phyloP scores from a whole-genome alignment of 1,140 invertebrate species.

The Drosophila bipectinata region DNA sequence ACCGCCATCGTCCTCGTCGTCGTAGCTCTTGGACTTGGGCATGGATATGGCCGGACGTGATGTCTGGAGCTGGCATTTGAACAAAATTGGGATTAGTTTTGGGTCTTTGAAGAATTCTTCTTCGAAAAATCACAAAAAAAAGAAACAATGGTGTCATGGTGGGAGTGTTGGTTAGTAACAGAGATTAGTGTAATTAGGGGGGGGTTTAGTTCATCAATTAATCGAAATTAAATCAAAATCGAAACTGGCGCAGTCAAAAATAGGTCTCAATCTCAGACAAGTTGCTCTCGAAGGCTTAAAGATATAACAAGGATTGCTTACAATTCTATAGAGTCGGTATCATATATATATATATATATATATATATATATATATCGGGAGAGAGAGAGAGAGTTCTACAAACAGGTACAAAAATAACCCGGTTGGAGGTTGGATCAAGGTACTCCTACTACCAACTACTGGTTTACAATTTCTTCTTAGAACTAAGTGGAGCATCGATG shows the following conservation, averaged over 20 bases:
- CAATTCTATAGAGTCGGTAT: no score
- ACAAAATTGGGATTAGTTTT: no score
- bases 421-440: no score
- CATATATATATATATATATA: no score
- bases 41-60: constrained; percentile 69
- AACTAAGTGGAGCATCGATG: constrained; percentile 74
- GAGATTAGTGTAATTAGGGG: constrained; percentile 5
- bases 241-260: constrained; percentile 72
- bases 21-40: constrained; percentile 73
- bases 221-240: constrained; percentile 15
- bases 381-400: background rate
- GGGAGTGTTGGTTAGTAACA: constrained; percentile 1
- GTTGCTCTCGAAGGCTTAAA: constrained; percentile 6
- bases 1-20: constrained; percentile 47
- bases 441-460: background rate
- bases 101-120: no score
- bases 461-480: constrained; percentile 68
- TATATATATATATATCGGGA: background rate
- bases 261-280: constrained; percentile 8
- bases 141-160: background rate
- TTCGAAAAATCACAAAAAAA: no score
- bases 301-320: constrained; percentile 28
- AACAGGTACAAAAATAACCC: background rate
- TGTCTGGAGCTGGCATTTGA: constrained; percentile 17
- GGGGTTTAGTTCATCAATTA: constrained; percentile 1